Base-by-base conservation (phyloP, 1,140 invertebrate genomes). In the Sweltsa coloradensis region DNA sequence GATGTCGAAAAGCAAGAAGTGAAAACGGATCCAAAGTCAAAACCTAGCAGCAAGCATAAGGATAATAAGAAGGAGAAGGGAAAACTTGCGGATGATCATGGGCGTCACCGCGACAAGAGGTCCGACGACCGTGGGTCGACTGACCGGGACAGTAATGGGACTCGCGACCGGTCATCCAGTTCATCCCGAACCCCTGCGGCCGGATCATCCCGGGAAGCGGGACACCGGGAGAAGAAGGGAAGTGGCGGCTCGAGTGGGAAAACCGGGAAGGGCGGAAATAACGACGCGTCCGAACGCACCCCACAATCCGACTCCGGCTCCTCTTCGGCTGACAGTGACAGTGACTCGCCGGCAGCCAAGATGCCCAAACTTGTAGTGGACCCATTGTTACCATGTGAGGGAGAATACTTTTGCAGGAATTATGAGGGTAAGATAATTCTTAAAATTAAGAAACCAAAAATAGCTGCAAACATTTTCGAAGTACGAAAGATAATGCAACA, bases 401-500 rank as follows among this genome's bases (percentile, higher is more conserved):
- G n/a, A n/a, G n/a, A n/a, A n/a, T n/a, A n/a, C n/a, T n/a, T n/a
- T n/a, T n/a, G n/a, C n/a, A n/a, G n/a, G n/a, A n/a, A n/a, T n/a
- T n/a, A n/a, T n/a, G n/a, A n/a, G 21, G 14, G 21, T n/a, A 25
- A 16, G 18, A 13, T 14, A 13, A 3, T 23, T n/a, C 13, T 29
- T 6, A 51, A 50, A 19, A 41, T 51, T 25, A 57, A 57, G 41
- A 57, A 57, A 41, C 55, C 55, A 7, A 57, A 55, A 50, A 55
- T 57, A 18, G 55, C 55, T 11, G 45, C 37, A 26, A 57, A 57
- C 36, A 50, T 55, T 22, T 47, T 49, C 37, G 55, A 55, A 50
- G 46, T 55, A 3, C 41, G 50, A 19, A 57, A 56, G 50, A 55
- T 53, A 9, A 53, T 78, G 67, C 78, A 78, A 61, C 72, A 78